Percentiles rank a stretch among this genome's conserved stretches.
These are phyloP conservation scores for Cisticola juncidis DNA, from an alignment of 2,113 vertebrate species.

Conservation along the genomic window DNA sequence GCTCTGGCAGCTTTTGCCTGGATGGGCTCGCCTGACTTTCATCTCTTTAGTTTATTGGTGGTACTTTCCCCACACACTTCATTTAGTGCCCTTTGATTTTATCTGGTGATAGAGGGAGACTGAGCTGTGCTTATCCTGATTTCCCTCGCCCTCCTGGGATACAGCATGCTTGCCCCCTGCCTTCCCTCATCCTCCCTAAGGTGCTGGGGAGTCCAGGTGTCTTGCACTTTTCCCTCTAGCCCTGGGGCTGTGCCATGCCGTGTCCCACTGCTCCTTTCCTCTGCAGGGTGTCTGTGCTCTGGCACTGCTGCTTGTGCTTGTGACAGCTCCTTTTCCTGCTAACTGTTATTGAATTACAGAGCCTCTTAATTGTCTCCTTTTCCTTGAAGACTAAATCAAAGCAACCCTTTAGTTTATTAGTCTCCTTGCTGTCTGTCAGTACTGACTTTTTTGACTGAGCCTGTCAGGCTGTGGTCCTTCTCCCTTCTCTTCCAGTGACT, in stretches of 20 bases:
- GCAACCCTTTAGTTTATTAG: conserved; percentile 39
- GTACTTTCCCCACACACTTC: accelerated
- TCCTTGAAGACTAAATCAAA: conserved; percentile 61
- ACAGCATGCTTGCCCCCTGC: neutral
- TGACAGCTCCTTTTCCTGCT: conserved; percentile 30
- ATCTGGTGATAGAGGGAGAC: neutral
- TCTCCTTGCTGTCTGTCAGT: conserved; percentile 37
- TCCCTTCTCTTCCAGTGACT: neutral
- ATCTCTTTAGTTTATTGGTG: neutral
- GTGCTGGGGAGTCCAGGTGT: neutral
- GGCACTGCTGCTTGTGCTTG: neutral
- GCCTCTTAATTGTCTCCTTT: conserved; percentile 39
- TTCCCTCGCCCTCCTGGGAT: neutral
- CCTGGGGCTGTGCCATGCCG: neutral
- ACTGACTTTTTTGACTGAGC: conserved; percentile 43
- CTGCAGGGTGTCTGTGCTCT: neutral
- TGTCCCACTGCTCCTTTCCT: neutral
- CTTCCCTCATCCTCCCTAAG: neutral
- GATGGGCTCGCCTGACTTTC: neutral
- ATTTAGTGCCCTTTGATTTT: neutral
- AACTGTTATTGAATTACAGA: conserved; percentile 52
- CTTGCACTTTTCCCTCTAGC: accelerated
- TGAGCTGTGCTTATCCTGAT: neutral
- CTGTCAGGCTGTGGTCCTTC: neutral
- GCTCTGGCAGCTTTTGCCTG: neutral